These are phyloP conservation scores for Drosophila guanche DNA, from an alignment of 1,140 invertebrate species.

Conservation along the genomic window DNA sequence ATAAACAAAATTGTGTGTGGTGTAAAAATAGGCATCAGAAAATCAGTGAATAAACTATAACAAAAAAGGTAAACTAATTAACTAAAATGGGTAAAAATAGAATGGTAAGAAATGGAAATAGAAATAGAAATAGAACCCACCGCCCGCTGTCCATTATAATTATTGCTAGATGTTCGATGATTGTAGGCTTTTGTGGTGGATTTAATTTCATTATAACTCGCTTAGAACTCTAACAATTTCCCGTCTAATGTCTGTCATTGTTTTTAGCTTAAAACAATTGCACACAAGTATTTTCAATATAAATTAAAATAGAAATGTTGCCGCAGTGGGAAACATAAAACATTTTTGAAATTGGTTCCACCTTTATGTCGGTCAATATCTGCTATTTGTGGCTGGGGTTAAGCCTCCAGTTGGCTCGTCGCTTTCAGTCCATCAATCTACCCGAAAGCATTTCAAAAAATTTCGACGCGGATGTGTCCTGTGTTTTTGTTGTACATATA, in stretches of 20 bases:
- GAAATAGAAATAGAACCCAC: neutral
- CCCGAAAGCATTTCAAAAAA: conserved; percentile 36
- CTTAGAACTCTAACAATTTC: conserved; percentile 14
- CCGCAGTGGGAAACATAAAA: conserved; percentile 19
- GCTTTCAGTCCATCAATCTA: conserved; percentile 44
- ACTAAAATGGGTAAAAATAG: conserved; percentile 25
- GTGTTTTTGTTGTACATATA: conserved; percentile 27
- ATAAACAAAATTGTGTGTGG: conserved; percentile 6
- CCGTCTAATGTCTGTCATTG: neutral
- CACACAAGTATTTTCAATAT: conserved; percentile 22
- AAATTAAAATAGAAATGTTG: conserved; percentile 19
- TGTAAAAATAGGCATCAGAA: conserved; percentile 13
- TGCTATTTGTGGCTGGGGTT: neutral
- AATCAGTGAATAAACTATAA: conserved; percentile 23
- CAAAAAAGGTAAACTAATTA: conserved; percentile 35
- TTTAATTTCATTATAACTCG: conserved; percentile 9
- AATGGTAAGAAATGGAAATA: neutral
- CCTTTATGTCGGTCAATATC: conserved; percentile 33
- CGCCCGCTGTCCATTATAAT: conserved; percentile 20
- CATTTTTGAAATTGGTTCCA: conserved; percentile 23
- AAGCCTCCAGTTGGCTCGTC: conserved; percentile 1
- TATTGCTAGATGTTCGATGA: neutral
- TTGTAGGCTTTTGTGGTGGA: conserved; percentile 25
- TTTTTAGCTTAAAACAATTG: conserved; percentile 18
- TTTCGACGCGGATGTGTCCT: conserved; percentile 13